Base-by-base conservation (phyloP, 1,140 invertebrate species). In the Cydia splendana region DNA sequence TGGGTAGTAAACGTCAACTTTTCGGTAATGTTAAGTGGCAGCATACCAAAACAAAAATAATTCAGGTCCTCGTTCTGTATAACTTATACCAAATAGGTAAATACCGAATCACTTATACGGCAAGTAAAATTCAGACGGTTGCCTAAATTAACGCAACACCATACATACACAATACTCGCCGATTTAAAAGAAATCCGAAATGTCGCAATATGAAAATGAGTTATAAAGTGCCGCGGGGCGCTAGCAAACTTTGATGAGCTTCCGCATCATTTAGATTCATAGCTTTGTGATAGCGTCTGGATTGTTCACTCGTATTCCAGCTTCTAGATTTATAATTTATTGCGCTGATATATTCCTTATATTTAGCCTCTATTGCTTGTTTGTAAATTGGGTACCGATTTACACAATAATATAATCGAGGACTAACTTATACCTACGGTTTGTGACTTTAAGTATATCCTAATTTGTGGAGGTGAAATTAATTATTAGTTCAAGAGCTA, bases 261-360 rank as follows among this genome's bases (percentile, higher is more conserved):
- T 84, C 81, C 78, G 77, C 84, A 84, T 88, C 83, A 88, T 88
- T 88, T 87, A 88, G 81, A 90, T 88, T 90, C 86, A 88, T 88
- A 86, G 87, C 84, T 87, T 84, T 85, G 80, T 82, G 79, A 85
- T 84, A 81, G 78, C 78, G 78, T 84, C 76, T 83, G 77, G 75
- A 84, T 87, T 84, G 82, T 80, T 84, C 78, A 80, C 76, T 76
- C 62, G 75, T 42, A 42, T 67, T 71, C 67, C 13, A 38, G 38
- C 51, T 53, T 53, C n/a, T 53, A 53, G 51, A 53, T 53, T 53
- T 53, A 3, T 7, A 48, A 18, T 53, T 53, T 53, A 18, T 53
- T 53, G 51, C 51, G n/a, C 51, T 53, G 4, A 18, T 53, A 53
- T 45, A 1, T 53, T 53, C 51, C 15, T n/a, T 4, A 12, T 30